phyloP scores from a whole-genome alignment of 2,888 invertebrate species.

The Sthenelais limicola region DNA sequence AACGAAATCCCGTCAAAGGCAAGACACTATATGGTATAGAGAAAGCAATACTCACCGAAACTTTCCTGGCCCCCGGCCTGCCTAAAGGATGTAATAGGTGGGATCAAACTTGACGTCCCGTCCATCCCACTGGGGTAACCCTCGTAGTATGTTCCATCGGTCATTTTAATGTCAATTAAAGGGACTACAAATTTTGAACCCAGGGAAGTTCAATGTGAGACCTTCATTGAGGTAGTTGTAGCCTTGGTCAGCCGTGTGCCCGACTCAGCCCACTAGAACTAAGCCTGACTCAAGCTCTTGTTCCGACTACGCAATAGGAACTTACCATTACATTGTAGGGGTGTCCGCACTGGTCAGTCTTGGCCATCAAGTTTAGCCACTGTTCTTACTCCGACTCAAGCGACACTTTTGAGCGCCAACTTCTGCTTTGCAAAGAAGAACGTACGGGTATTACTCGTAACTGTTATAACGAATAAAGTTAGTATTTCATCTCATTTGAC shows the following conservation, averaged over 20 bases:
- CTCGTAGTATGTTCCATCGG: slow-evolving; percentile 22
- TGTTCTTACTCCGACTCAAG: too few species aligned
- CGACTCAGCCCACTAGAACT: neutral
- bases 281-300: slow-evolving; percentile 26
- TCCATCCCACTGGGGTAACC: slow-evolving; percentile 31
- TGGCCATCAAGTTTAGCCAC: too few species aligned
- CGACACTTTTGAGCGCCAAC: too few species aligned
- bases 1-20: too few species aligned
- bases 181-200: too few species aligned
- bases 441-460: too few species aligned
- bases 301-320: slow-evolving; percentile 32
- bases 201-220: too few species aligned
- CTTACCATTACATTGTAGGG: slow-evolving; percentile 20
- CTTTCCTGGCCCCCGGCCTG: slow-evolving; percentile 21
- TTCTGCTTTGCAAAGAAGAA: too few species aligned
- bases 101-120: slow-evolving; percentile 29
- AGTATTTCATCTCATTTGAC: too few species aligned
- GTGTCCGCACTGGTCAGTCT: too few species aligned
- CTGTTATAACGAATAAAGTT: too few species aligned
- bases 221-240: neutral
- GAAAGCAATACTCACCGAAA: slow-evolving; percentile 2
- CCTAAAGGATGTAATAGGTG: slow-evolving; percentile 34
- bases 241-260: neutral
- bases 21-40: too few species aligned
- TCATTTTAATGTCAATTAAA: neutral